phyloP scores from a whole-genome alignment of 2,113 vertebrate species.

The Oenanthe oenanthe region DNA sequence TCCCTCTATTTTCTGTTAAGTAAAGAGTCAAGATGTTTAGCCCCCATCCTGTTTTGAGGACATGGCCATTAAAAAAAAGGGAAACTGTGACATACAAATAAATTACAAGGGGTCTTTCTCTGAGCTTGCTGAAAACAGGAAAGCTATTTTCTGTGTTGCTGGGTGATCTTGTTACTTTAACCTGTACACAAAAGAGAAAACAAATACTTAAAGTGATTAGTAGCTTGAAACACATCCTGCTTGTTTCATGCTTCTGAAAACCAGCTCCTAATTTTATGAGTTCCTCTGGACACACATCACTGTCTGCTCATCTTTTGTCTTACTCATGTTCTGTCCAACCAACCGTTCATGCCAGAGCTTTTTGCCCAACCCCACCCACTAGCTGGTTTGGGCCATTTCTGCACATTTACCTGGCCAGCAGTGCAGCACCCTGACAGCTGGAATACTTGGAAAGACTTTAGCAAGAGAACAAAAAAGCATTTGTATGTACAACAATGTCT shows the following conservation, averaged over 20 bases:
- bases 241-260: not conserved
- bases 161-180: not conserved
- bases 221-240: not conserved
- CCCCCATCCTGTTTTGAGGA: not conserved
- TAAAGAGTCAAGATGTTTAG: not conserved
- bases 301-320: not conserved
- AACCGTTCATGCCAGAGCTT: not conserved
- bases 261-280: not conserved
- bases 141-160: not conserved
- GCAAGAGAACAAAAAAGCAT: not conserved
- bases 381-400: accelerated
- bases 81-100: not conserved
- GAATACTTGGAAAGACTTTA: not conserved
- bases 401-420: not conserved
- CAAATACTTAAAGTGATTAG: not conserved
- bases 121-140: not conserved
- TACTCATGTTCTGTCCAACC: not conserved
- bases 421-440: not conserved
- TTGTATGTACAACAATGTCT: not conserved
- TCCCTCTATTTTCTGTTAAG: not conserved
- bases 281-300: not conserved
- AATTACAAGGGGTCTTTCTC: not conserved
- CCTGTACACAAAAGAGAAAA: not conserved
- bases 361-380: not conserved
- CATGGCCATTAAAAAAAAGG: not conserved